Base-by-base conservation (phyloP, 2,113 vertebrate species). In the Protobothrops flavoviridis region DNA sequence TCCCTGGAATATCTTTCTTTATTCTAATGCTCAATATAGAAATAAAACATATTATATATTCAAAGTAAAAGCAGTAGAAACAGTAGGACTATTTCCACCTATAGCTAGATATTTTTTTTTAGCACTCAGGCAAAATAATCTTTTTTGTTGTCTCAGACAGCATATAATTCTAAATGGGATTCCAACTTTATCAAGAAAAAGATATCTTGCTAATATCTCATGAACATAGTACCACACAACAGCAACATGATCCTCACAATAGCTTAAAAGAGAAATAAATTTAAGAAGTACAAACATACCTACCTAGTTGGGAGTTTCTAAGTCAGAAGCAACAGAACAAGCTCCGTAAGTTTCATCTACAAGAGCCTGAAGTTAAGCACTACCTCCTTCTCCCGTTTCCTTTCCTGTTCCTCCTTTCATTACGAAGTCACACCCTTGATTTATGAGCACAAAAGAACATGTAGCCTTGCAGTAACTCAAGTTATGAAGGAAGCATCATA, bases 401-500 rank as follows among this genome's bases (percentile, higher is more conserved):
- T 74, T 91, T 92, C 55, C 85, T 87, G 81, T 20, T 92, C 87
- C 91, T 2, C 43, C 88, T 95, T 85, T 92, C 92, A 86, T 93
- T 92, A 89, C 56, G 0, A 91, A 91, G 93, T 48, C 0, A 0
- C 13, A 4, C 92, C n/a, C 93, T 94, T 0, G 7, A 17, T 26
- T 88, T 74, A 0, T 91, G 59, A 45, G 0, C 0, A 94, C 5
- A 0, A 56, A 26, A 52, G 57, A 0, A 74, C 55, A 56, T 5
- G 74, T 53, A 88, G 91, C 88, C 55, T 29, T 86, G 74, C 86
- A 50, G n/a, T 59, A 23, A 26, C n/a, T 15, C 48, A 48, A 85
- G 13, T 53, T 56, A 93, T 85, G 88, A 61, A 45, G 87, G 45
- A 21, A 57, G 89, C 24, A 59, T 69, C 92, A 87, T 20, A 55